Evolutionary conservation across 2,888 invertebrate genomes (phyloP), one percentile per base, ranked within the genome.

Genomic region (Rotaria sp.): DNA sequence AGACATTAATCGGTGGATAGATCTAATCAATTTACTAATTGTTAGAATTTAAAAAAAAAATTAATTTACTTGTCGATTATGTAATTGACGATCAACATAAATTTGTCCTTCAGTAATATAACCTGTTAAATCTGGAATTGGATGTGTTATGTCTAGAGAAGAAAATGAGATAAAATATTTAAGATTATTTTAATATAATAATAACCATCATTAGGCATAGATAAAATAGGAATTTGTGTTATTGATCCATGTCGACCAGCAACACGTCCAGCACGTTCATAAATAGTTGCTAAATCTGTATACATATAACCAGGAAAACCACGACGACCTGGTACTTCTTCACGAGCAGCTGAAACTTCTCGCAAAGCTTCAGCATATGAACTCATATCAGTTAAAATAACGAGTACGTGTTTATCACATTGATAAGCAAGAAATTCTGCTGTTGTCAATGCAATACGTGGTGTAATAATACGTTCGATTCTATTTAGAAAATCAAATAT

Each of bases 301-400:
- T 99, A 99, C 99, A 99, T 99, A 94, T 99, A 99, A 94, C 99
- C 94, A 59, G 95, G 95, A 93, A 99, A 99, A 94, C 99, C 99
- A 93, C 99, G 95, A 92, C 99, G 95, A 90, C 99, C 99, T 91
- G 99, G 99, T 89, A 99, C 96, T 92, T 99, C 99, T 93, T 99
- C 99, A 91, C 99, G 94, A 89, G 99, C 99, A 89, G 99, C 99
- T 0, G 98, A 99, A 89, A 95, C 96, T 93, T 99, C 98, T 93
- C 99, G 95, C 93, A 99, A 93, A 89, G 99, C 99, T 92, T 99
- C 99, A 88, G 99, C 99, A 91, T 99, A 99, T 2, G 99, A 99
- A 75, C 97, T 97, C 99, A 99, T 99, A 92, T 99, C 99, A 2
- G 99, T 99, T 88, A 99, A 92, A 91, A 99, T 99, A 89, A 99